Conservation (phyloP, 2,113 vertebrate species). For the Copsychus sechellarum region DNA sequence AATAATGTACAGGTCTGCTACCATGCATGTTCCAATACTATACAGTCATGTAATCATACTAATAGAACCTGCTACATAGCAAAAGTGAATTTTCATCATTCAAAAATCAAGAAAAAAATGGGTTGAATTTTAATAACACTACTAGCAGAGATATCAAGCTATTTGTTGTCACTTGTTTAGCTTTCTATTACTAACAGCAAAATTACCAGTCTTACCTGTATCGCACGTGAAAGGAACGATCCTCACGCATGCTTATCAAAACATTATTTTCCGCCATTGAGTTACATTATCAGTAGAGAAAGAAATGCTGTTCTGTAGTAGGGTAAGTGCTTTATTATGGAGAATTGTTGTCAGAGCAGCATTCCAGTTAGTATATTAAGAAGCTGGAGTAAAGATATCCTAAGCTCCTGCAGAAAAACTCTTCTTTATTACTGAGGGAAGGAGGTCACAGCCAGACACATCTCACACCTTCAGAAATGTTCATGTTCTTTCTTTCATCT, state of each 20-base stretch:
- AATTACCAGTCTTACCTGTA: constrained; percentile 89
- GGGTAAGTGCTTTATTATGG: constrained; percentile 13
- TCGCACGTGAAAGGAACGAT: constrained; percentile 88
- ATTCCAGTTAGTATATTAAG: constrained; percentile 60
- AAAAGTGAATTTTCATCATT: not conserved
- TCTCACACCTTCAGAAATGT: constrained; percentile 70
- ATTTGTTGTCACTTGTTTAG: not conserved
- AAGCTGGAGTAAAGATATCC: constrained; percentile 56
- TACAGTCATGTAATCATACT: not conserved
- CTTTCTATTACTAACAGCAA: not conserved
- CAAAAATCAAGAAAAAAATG: not conserved
- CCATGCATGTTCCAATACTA: not conserved
- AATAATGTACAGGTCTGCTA: not conserved
- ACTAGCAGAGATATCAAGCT: not conserved
- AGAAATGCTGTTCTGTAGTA: constrained; percentile 63
- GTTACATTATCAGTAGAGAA: constrained; percentile 84
- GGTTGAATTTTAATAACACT: not conserved
- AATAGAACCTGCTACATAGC: not conserved
- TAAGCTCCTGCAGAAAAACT: constrained; percentile 58
- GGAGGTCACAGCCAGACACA: constrained; percentile 61
- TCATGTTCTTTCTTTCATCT: constrained; percentile 72
- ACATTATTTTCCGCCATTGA: constrained; percentile 85
- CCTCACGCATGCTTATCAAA: constrained; percentile 85
- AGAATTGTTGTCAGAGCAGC: constrained; percentile 50
- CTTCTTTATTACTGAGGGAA: constrained; percentile 70